Base-by-base conservation (phyloP, 1,140 invertebrate genomes). In the Drosophila subpulchrella region DNA sequence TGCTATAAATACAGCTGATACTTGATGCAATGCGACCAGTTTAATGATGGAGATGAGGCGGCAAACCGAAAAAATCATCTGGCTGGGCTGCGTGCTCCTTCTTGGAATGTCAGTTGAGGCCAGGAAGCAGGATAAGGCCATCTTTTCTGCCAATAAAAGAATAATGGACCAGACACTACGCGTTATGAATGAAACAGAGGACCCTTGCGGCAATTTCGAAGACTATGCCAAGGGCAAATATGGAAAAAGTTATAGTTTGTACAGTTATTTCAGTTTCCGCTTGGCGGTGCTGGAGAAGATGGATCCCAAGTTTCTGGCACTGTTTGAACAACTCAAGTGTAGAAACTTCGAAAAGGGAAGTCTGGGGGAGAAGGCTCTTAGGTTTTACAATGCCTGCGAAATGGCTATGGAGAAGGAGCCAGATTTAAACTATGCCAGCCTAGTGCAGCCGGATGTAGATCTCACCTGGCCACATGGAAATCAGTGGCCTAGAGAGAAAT, bases 331-430 rank as follows among this genome's bases (percentile, higher is more conserved):
- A 39, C n/a, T 55, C 3, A 55, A 41, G 20, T 32, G 30, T 5
- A 5, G 30, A 6, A 32, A 32, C 30, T 32, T 32, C 30, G 30
- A 39, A 6, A 8, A 12, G 0, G 20, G 10, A 12, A 55, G 36
- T 41, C 6, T 55, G 20, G 34, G 41, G 36, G 53, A 55, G 13
- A 55, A 39, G 53, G 53, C 34, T n/a, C 20, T 55, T 10, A 15
- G 17, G 4, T 10, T 55, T 2, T 55, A 55, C 36, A 39, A n/a
- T 12, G 17, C 53, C 8, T 55, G 53, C 1, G 13, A 55, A n/a
- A 12, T 27, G 36, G 53, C 53, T 32, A 32, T 32, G 30, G 30
- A 32, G 5, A 10, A n/a, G 10, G 36, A 55, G 7, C 6, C 36
- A 17, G 36, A 15, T 5, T 13, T 12, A 3, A 41, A 55, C 11